Percentiles rank a stretch among this genome's conserved stretches.
phyloP scores from a whole-genome alignment of 2,113 vertebrate genomes.

The Leptosomus discolor region DNA sequence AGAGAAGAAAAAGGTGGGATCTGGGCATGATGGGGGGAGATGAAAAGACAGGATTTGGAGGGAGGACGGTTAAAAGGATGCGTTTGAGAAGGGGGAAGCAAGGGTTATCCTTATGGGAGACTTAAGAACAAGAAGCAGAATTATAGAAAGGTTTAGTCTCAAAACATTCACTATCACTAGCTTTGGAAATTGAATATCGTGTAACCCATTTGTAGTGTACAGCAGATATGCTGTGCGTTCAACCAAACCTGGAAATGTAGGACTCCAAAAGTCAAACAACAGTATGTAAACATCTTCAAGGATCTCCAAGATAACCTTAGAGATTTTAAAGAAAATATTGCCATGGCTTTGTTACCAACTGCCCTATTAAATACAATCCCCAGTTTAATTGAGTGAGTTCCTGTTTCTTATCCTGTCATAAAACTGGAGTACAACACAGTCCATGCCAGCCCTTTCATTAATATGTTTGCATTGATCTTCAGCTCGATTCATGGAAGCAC shows the following conservation, averaged over 20 bases:
- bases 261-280: neutral
- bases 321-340: neutral
- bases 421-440: neutral
- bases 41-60: neutral
- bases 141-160: neutral
- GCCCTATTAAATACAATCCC: neutral
- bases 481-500: slow-evolving; percentile 22
- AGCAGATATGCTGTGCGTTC: neutral
- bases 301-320: neutral
- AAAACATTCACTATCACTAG: neutral
- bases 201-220: neutral
- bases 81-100: neutral
- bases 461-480: neutral
- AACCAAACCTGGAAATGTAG: neutral
- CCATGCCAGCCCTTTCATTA: slow-evolving; percentile 2
- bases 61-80: neutral
- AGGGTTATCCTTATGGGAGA: neutral
- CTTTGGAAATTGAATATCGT: neutral
- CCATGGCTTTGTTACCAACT: neutral
- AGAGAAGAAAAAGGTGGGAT: neutral
- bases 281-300: neutral
- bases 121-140: neutral
- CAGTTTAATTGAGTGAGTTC: neutral
- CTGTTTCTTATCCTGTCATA: neutral
- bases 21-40: neutral